Base-by-base conservation (phyloP, 2,888 invertebrate species). In the Vesta saturnalis region DNA sequence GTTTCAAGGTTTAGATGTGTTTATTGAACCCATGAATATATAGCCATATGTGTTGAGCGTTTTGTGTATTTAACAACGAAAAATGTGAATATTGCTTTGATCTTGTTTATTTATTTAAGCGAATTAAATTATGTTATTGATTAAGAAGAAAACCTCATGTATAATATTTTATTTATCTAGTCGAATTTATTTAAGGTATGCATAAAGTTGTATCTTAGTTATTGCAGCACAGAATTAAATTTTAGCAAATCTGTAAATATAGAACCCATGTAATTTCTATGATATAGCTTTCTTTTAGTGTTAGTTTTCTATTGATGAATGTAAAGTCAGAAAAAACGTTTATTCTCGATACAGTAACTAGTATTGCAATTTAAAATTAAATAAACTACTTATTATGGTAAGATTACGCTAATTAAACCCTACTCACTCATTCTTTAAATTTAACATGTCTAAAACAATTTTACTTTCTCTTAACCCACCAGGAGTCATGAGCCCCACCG, bases 331-430 rank as follows among this genome's bases (percentile, higher is more conserved):
- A 52, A 47, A 21, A 49, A 49, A 39, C n/a, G 18, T 49, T 19
- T 52, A 52, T 52, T 52, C 52, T 52, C 19, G 52, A 52, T 52
- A 52, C 52, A 19, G 52, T 19, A 52, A 16, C 12, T 19, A 52
- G 52, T 52, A 52, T 52, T 52, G 52, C 18, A n/a, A 21, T 52
- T 52, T 52, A 12, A 19, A 52, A 19, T 5, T 18, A 16, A 52
- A 52, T 19, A 52, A 49, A 49, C 19, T 49, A 6, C 10, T 39
- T 39, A 39, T n/a, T n/a, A 39, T 39, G 2, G 39, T 39, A 6
- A 39, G n/a, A 2, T 30, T 30, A 30, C 10, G 5, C 6, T 30
- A 30, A 6, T 6, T 10, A 39, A 39, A 39, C 8, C 8, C 39
- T 39, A 39, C 5, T 6, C 10, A 30, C 10, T 30, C 30, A 30